A percentile compares a stretch with the other conserved stretches of the same genome.
These are phyloP conservation scores for Mimumesa dahlbomi DNA, from an alignment of 2,888 invertebrate species.

Conservation along the genomic window DNA sequence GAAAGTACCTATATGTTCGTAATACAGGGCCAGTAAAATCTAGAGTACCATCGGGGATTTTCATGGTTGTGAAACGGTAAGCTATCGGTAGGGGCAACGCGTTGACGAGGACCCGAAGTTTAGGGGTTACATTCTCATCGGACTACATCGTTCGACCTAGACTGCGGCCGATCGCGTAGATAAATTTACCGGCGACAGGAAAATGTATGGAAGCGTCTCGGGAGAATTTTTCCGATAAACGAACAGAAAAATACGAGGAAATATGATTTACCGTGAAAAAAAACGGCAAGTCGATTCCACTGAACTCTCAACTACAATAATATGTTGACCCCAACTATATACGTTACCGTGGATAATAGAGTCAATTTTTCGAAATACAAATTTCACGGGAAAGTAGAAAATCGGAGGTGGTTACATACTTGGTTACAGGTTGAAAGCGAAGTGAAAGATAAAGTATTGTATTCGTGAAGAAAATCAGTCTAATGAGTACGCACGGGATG, in stretches of 20 bases:
- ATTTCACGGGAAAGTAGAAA: background rate
- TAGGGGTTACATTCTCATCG: background rate
- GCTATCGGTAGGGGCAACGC: too few relatives aligned
- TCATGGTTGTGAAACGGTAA: too few relatives aligned
- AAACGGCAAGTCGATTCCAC: background rate
- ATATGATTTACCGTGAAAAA: constrained; percentile 41
- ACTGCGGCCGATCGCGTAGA: constrained; percentile 8
- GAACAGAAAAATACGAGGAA: constrained; percentile 41
- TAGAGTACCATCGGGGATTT: too few relatives aligned
- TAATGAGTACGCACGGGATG: too few relatives aligned
- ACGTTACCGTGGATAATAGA: constrained; percentile 18
- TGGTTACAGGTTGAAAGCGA: too few relatives aligned
- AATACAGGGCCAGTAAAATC: too few relatives aligned
- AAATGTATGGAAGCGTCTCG: constrained; percentile 42
- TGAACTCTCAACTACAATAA: constrained; percentile 4
- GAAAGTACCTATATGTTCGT: too few relatives aligned
- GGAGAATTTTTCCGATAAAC: constrained; percentile 48
- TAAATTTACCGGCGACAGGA: constrained; percentile 45
- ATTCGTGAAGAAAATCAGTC: too few relatives aligned
- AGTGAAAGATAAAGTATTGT: too few relatives aligned
- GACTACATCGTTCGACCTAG: background rate
- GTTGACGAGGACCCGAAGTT: too few relatives aligned
- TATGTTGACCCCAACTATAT: too few relatives aligned
- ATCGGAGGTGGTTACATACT: too few relatives aligned
- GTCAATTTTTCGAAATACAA: background rate